Percentiles rank a stretch among this genome's conserved stretches.
Evolutionary conservation across 2,888 invertebrate genomes (phyloP).

Genomic region (Cantharis rufa): DNA sequence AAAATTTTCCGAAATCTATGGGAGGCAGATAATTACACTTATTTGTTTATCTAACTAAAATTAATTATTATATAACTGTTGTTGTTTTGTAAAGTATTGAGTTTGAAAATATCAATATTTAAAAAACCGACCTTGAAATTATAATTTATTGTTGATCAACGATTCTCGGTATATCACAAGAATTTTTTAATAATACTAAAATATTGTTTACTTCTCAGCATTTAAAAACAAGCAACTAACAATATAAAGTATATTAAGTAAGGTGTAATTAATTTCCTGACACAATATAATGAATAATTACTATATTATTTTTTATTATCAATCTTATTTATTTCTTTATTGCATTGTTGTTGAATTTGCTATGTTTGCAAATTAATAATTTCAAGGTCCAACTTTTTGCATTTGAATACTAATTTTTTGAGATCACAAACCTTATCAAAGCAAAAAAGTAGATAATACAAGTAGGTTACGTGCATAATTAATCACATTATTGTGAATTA

Average conservation of each 20-base stretch:
- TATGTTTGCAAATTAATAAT: neutral
- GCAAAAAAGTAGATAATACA: neutral
- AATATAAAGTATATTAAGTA: neutral
- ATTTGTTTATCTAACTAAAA: neutral
- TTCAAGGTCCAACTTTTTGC: neutral
- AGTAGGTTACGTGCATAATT: neutral
- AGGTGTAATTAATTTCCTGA: neutral
- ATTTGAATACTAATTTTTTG: neutral
- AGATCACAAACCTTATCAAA: neutral
- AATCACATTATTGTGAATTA: neutral
- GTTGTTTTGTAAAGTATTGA: neutral
- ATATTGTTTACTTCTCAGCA: neutral
- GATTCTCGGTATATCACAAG: neutral
- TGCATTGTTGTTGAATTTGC: neutral
- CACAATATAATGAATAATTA: neutral
- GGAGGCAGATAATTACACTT: neutral
- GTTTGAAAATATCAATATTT: neutral
- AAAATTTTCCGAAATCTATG: no score
- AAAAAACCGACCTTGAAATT: neutral
- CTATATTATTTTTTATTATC: neutral
- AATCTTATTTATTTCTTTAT: neutral
- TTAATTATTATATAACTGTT: neutral
- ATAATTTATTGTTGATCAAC: neutral
- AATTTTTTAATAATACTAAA: neutral
- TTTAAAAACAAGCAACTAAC: neutral